Base-by-base conservation (phyloP, 2,888 invertebrate species). In the Spodoptera exigua region DNA sequence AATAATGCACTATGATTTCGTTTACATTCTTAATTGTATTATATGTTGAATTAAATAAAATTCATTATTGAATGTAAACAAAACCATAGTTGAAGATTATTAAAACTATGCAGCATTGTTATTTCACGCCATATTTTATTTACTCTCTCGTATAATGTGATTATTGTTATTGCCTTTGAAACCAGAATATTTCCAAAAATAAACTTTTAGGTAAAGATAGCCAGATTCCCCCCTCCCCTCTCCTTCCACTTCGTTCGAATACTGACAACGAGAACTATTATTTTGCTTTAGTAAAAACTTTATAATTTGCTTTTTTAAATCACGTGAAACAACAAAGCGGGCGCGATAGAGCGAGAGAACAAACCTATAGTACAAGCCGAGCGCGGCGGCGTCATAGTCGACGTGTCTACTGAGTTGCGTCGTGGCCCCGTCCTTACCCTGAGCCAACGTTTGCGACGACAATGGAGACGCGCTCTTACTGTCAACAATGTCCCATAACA, bases 401-500 rank as follows among this genome's bases (percentile, higher is more conserved):
- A 78, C 76, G 76, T 82, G 74, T 74, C 84, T 82, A 82, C 83
- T 74, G 83, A 82, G 85, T 61, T 81, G 83, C 74, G 84, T 71
- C 66, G 79, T 79, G 76, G 80, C 78, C 62, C 86, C 85, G 72
- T 82, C 84, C 79, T 75, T 79, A 74, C 78, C 74, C 84, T 70
- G 81, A 78, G 81, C 81, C 82, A 88, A 80, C 62, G 86, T 89
- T 80, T 92, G 90, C 69, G 90, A 89, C 65, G 91, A 89, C 81
- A 91, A 84, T 83, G 94, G 94, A 69, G 94, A 93, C 61, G 77
- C 89, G 76, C 88, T 86, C 85, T 89, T 89, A 87, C 90, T 92
- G 92, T 75, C 82, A 77, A 70, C 70, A 83, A 81, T 83, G 86
- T 68, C 83, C 69, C 65, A 18, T 66, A 46, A 72, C 68, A 62